Evolutionary conservation across 2,888 invertebrate genomes (phyloP).

Genomic region (Perizoma flavofasciatum): DNA sequence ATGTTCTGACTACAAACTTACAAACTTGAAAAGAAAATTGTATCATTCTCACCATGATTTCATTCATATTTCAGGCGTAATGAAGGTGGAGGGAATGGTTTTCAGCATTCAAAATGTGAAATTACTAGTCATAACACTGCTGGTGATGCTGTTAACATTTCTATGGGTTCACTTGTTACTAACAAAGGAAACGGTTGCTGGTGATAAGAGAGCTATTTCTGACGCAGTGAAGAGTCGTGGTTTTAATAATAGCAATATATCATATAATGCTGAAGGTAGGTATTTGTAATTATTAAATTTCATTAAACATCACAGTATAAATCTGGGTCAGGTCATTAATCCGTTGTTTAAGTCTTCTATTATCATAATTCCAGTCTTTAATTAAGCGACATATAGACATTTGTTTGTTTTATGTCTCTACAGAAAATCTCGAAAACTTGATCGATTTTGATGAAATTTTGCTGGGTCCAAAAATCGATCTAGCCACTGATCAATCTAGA

Average conservation of each 20-base stretch:
- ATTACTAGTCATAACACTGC: slow-evolving; percentile 51
- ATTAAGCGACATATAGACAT: no score
- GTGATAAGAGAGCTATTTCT: slow-evolving; percentile 35
- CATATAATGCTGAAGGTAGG: slow-evolving; percentile 27
- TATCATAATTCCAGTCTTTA: no score
- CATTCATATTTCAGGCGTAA: slow-evolving; percentile 63
- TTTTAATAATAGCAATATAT: slow-evolving; percentile 10
- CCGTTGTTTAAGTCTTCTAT: no score
- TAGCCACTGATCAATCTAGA: no score
- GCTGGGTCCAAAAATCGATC: no score
- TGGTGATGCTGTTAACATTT: slow-evolving; percentile 56
- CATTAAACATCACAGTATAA: background rate
- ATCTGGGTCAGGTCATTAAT: no score
- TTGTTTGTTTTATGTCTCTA: no score
- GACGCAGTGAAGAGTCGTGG: slow-evolving; percentile 7
- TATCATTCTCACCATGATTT: slow-evolving; percentile 1
- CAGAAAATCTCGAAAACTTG: no score
- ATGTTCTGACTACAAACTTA: no score
- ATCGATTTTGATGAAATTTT: no score
- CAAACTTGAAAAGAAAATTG: no score
- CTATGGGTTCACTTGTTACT: slow-evolving; percentile 54
- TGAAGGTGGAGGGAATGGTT: slow-evolving; percentile 64
- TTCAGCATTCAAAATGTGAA: slow-evolving; percentile 49
- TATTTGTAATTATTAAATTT: background rate
- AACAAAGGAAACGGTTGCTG: slow-evolving; percentile 50